Conservation (phyloP, 2,113 vertebrate genomes). For the Alaudala cheleensis region DNA sequence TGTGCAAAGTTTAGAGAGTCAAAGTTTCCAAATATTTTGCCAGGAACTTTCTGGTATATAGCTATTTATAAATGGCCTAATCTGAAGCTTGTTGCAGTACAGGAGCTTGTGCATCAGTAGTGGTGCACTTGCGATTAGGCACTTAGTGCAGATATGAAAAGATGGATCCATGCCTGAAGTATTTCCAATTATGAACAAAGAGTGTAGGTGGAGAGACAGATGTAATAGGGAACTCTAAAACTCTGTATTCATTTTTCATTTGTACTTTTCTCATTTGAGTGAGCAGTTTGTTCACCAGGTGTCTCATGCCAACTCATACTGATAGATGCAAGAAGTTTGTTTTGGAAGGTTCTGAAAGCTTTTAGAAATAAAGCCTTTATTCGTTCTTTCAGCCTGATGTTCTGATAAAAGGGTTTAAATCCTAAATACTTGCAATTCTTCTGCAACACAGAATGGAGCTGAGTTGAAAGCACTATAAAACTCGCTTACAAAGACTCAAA, state of each 20-base stretch:
- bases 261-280: neutral
- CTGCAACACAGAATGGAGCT: neutral
- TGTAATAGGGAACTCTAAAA: neutral
- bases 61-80: neutral
- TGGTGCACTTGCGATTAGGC: neutral
- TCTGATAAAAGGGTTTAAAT: slow-evolving; percentile 38
- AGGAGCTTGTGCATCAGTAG: neutral
- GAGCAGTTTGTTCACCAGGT: neutral
- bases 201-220: neutral
- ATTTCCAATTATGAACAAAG: neutral
- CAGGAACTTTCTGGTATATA: neutral
- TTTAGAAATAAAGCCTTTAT: neutral
- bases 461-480: slow-evolving; percentile 56
- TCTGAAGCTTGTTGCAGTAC: neutral
- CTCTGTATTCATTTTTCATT: neutral
- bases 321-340: neutral
- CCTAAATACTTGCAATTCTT: slow-evolving; percentile 23
- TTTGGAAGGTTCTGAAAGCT: slow-evolving; percentile 15
- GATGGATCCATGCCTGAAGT: neutral
- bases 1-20: neutral
- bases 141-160: neutral
- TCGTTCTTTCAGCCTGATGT: neutral
- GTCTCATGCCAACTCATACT: neutral
- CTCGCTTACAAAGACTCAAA: slow-evolving; percentile 47
- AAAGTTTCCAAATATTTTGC: neutral